These are phyloP conservation scores for Sinosuthora webbiana DNA, from an alignment of 2,113 vertebrate genomes.

Conservation along the genomic window DNA sequence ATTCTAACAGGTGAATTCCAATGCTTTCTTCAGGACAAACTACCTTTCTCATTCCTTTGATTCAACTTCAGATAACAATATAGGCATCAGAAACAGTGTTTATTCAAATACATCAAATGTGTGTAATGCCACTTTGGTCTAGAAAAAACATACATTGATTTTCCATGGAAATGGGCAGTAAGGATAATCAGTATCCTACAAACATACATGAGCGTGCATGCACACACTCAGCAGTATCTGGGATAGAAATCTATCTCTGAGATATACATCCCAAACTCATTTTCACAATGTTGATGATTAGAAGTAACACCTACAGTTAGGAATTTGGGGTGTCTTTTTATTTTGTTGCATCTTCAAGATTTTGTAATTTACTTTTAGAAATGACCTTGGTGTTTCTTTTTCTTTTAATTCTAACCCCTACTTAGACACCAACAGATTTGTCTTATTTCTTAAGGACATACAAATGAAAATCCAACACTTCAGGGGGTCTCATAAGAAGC, in stretches of 20 bases:
- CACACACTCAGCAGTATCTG: not conserved
- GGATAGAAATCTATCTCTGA: not conserved
- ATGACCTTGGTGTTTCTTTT: not conserved
- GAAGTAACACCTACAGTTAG: not conserved
- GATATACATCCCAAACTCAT: not conserved
- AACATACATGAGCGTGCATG: fast-evolving
- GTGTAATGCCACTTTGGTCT: not conserved
- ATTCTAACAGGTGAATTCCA: not conserved
- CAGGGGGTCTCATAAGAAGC: not conserved
- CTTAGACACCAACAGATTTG: not conserved
- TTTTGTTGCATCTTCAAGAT: not conserved
- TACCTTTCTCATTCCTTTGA: not conserved
- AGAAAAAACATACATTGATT: not conserved
- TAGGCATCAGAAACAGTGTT: not conserved
- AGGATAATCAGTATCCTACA: not conserved
- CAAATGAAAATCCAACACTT: not conserved
- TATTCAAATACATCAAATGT: not conserved
- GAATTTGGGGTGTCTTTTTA: not conserved
- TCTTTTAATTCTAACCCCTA: not conserved
- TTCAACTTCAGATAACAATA: not conserved
- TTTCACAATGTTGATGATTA: not conserved
- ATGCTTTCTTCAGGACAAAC: not conserved
- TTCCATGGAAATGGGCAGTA: not conserved
- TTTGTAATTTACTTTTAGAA: not conserved
- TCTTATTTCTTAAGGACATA: not conserved